Evolutionary conservation across 2,888 invertebrate genomes (phyloP), one percentile per base, ranked within the genome.

Genomic region (Acanthacorydalis orientalis): DNA sequence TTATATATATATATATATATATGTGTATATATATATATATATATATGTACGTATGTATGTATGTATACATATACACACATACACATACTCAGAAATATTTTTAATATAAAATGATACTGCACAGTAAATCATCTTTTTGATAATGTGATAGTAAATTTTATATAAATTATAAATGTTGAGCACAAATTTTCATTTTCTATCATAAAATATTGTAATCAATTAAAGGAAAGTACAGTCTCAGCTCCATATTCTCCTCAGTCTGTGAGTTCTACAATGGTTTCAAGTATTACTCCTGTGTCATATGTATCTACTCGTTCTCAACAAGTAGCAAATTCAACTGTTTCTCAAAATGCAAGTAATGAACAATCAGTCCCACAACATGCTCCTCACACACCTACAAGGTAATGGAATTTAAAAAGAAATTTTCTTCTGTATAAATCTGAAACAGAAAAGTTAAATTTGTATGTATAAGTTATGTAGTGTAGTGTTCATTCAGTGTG

Each of bases 181-280:
- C n/a, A n/a, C n/a, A n/a, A n/a, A n/a, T n/a, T n/a, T n/a, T n/a
- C n/a, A n/a, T n/a, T n/a, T n/a, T n/a, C n/a, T n/a, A n/a, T n/a
- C n/a, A n/a, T n/a, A n/a, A n/a, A n/a, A n/a, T n/a, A n/a, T n/a
- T n/a, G n/a, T n/a, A n/a, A n/a, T 23, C 23, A 23, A 50, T 55
- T 56, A 37, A 48, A 63, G 62, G 64, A 64, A 53, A 64, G 62
- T 53, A 59, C 63, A 47, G 55, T 62, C 53, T 59, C 44, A 57
- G 60, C 53, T 35, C 59, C 58, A 15, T 55, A 53, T 12, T 59
- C 64, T 31, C 60, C 67, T 1, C 65, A 65, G 51, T 57, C 66
- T 11, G 60, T 64, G 10, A 57, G 60, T 31, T 64, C 60, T 50
- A 63, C 64, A 49, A 51, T 63, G 23, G 60, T 64, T 37, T 56